These are phyloP conservation scores for Apostichopus leukothele DNA, from an alignment of 53 echinoderm and acorn worm species.

Conservation along the genomic window DNA sequence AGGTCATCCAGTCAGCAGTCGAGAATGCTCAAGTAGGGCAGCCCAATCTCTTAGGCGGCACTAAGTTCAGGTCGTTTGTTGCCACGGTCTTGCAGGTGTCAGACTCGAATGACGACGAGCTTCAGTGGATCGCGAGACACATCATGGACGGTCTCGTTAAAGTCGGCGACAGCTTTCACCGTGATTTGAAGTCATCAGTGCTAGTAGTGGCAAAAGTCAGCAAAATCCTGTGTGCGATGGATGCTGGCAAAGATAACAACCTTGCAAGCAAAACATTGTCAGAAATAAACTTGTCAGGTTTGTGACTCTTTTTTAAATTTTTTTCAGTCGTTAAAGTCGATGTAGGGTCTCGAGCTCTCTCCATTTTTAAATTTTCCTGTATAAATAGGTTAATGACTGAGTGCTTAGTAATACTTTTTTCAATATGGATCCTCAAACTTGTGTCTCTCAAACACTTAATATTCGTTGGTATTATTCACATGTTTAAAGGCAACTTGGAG, in stretches of 20 bases:
- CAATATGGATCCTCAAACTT: no score
- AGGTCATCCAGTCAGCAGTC: conserved; percentile 43
- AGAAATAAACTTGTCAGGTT: not conserved
- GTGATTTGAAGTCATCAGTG: conserved; percentile 31
- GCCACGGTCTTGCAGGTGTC: conserved; percentile 59
- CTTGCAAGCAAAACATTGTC: conserved; percentile 9
- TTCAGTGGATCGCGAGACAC: conserved; percentile 61
- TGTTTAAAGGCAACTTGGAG: not conserved
- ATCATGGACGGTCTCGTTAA: conserved; percentile 50
- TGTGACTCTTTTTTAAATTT: not conserved
- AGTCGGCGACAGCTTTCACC: conserved; percentile 51
- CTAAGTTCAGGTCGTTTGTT: conserved; percentile 53
- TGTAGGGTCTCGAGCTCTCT: not conserved
- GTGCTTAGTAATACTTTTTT: no score
- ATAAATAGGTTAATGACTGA: not conserved
- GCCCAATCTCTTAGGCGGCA: conserved; percentile 53
- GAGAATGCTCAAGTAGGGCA: conserved; percentile 39
- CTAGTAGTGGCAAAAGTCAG: conserved; percentile 57
- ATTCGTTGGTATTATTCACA: not conserved
- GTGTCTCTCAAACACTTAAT: no score
- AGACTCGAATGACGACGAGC: conserved; percentile 43
- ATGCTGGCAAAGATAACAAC: conserved; percentile 42
- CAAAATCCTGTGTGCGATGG: conserved; percentile 46
- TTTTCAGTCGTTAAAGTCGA: not conserved
- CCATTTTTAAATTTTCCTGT: not conserved